Evolutionary conservation across 2,113 vertebrate genomes (phyloP).

Genomic region (Mandrillus leucophaeus): DNA sequence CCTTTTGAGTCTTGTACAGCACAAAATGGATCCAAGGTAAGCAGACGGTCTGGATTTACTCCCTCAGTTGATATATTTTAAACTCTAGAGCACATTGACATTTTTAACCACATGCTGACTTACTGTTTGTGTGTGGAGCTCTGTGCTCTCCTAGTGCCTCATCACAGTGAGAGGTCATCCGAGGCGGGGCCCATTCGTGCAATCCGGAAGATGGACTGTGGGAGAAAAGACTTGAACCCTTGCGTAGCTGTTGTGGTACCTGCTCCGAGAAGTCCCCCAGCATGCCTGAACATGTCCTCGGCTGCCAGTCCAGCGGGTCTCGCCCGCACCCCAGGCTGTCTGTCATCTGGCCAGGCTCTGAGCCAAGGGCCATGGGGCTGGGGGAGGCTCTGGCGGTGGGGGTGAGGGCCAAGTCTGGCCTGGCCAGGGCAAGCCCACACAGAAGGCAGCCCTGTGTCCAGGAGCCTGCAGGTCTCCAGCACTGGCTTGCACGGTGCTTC

Average conservation of each 20-base stretch:
- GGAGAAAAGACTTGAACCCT: not conserved
- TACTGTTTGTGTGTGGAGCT: not conserved
- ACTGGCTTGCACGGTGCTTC: not conserved
- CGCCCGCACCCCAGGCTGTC: fast-evolving
- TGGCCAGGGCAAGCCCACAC: not conserved
- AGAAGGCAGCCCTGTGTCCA: not conserved
- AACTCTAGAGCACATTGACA: not conserved
- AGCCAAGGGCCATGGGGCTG: not conserved
- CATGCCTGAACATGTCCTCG: not conserved
- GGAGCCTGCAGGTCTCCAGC: not conserved
- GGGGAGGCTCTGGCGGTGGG: no score
- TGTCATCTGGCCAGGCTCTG: not conserved
- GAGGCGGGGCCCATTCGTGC: not conserved
- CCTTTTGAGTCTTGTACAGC: not conserved
- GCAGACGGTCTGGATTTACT: not conserved
- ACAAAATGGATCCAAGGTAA: not conserved
- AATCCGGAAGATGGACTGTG: not conserved
- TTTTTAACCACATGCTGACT: not conserved
- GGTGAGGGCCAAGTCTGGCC: no score
- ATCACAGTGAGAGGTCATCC: not conserved
- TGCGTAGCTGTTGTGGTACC: not conserved
- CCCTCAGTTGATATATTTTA: not conserved
- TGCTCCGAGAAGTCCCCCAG: not conserved
- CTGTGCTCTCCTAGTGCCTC: not conserved
- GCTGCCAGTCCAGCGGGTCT: not conserved